These are phyloP conservation scores for Acronicta aceris DNA, from an alignment of 2,888 invertebrate species.

Conservation along the genomic window DNA sequence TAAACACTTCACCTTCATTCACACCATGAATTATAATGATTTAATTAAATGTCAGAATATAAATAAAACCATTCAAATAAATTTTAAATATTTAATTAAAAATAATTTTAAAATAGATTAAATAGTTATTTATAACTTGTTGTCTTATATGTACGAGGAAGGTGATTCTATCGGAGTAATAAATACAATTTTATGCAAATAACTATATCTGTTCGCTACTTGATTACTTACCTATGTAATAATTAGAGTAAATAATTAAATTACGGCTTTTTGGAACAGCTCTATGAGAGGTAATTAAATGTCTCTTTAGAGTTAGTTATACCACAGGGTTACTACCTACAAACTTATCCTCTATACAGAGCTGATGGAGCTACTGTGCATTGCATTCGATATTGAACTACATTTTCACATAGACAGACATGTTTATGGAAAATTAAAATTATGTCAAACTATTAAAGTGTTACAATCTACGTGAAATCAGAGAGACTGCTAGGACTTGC, in stretches of 20 bases:
- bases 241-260: conserved; percentile 5
- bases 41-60: background rate
- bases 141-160: conserved; percentile 49
- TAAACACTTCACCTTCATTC: too few species aligned
- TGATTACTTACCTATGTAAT: conserved; percentile 9
- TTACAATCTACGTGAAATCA: too few species aligned
- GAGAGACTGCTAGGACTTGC: too few species aligned
- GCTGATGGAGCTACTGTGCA: too few species aligned
- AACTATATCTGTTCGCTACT: conserved; percentile 2
- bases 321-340: too few species aligned
- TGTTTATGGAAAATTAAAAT: too few species aligned
- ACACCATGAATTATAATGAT: too few species aligned
- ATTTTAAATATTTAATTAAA: conserved; percentile 42
- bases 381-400: too few species aligned
- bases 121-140: conserved; percentile 41
- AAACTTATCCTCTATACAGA: too few species aligned
- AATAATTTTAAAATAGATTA: conserved; percentile 37
- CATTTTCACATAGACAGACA: too few species aligned
- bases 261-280: background rate
- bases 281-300: conserved; percentile 7
- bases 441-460: too few species aligned
- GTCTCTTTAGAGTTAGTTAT: background rate
- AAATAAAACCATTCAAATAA: conserved; percentile 18
- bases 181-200: conserved; percentile 29
- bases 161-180: conserved; percentile 29